phyloP scores from a whole-genome alignment of 2,113 vertebrate genomes.

The Paraplagusia blochii region DNA sequence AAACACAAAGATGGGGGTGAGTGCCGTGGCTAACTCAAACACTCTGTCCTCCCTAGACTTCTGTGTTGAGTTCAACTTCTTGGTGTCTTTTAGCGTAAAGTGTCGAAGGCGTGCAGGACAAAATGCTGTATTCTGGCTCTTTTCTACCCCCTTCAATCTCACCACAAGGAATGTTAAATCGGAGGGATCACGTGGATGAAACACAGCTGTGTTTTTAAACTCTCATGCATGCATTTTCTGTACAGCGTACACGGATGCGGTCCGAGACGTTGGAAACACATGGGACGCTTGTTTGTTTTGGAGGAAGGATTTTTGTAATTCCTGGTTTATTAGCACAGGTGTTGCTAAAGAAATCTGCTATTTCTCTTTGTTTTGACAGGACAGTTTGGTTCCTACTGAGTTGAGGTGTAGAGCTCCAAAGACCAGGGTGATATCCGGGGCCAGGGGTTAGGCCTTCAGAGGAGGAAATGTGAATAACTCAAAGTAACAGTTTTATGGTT shows the following conservation, averaged over 20 bases:
- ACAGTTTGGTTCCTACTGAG: too few relatives aligned
- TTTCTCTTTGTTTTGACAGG: too few relatives aligned
- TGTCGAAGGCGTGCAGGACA: conserved; percentile 34
- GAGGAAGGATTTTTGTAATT: too few relatives aligned
- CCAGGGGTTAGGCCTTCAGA: too few relatives aligned
- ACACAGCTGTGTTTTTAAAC: conserved; percentile 54
- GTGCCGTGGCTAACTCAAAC: conserved; percentile 43
- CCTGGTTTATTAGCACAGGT: too few relatives aligned
- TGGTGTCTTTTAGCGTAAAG: conserved; percentile 10
- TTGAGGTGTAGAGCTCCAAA: too few relatives aligned
- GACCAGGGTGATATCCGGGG: too few relatives aligned
- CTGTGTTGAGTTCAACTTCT: background rate
- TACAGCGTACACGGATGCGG: background rate
- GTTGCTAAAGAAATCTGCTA: too few relatives aligned
- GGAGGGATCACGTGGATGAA: conserved; percentile 51
- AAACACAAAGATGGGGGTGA: conserved; percentile 65
- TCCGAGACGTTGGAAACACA: background rate
- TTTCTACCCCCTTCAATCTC: conserved; percentile 39
- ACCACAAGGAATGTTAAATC: conserved; percentile 63
- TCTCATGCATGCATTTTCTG: conserved; percentile 20
- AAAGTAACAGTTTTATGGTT: too few relatives aligned
- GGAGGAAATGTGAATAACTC: too few relatives aligned
- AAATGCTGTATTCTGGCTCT: conserved; percentile 18
- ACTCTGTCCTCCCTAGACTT: conserved; percentile 1
- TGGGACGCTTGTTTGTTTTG: background rate